These are phyloP conservation scores for Papilio gigon DNA, from an alignment of 2,888 invertebrate species.

Conservation along the genomic window DNA sequence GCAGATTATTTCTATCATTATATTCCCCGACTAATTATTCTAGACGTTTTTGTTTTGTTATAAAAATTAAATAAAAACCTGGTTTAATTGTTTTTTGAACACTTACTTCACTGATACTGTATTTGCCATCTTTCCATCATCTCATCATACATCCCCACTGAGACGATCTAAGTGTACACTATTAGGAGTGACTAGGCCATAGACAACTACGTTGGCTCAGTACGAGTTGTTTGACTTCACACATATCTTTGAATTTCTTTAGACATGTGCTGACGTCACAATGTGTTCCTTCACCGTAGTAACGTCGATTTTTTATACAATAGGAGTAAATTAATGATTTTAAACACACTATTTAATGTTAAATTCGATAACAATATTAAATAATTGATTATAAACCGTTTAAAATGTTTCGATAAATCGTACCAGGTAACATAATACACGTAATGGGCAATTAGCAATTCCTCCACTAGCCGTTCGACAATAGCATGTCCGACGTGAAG, in stretches of 20 bases:
- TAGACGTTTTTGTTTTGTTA: constrained; percentile 22
- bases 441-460: constrained; percentile 32
- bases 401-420: constrained; percentile 13
- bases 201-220: too few species aligned
- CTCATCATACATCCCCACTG: too few species aligned
- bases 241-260: too few species aligned
- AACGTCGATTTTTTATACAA: background rate
- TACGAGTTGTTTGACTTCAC: too few species aligned
- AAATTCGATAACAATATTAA: background rate
- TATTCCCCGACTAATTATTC: constrained; percentile 30
- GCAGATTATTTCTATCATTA: constrained; percentile 29
- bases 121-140: too few species aligned
- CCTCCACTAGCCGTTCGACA: constrained; percentile 19
- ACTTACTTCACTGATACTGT: too few species aligned
- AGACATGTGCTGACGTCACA: too few species aligned
- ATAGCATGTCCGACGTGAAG: constrained; percentile 33
- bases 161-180: too few species aligned
- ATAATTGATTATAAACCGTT: constrained; percentile 3
- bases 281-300: too few species aligned
- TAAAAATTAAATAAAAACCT: background rate
- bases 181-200: too few species aligned
- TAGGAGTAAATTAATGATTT: background rate
- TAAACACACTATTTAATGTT: background rate
- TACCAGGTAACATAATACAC: constrained; percentile 20
- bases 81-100: too few species aligned